These are phyloP conservation scores for Salmo trutta DNA, from an alignment of 2,797 vertebrate genomes.

Conservation along the genomic window DNA sequence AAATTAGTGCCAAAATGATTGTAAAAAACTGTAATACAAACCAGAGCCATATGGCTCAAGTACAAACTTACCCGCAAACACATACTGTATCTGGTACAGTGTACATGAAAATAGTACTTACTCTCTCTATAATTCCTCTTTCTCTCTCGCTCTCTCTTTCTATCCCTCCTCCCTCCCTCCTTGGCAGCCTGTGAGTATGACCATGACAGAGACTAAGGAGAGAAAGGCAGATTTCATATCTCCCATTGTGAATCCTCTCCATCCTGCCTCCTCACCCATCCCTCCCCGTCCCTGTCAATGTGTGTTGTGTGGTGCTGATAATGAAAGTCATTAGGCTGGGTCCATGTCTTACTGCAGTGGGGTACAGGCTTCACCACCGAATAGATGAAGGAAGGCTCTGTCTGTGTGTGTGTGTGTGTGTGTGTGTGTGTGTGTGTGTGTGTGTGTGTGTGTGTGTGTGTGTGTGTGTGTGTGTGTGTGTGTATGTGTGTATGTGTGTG, in stretches of 20 bases:
- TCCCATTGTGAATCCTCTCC: conserved; percentile 47
- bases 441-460: background rate
- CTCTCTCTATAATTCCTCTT: conserved; percentile 8
- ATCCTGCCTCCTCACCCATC: conserved; percentile 35
- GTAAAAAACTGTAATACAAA: background rate
- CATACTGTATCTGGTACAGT: background rate
- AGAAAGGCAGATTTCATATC: conserved; percentile 44
- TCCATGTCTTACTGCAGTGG: conserved; percentile 49
- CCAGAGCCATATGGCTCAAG: background rate
- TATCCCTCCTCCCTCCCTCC: conserved; percentile 24
- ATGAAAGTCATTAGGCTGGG: conserved; percentile 70
- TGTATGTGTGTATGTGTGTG: no score
- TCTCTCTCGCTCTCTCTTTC: conserved; percentile 20
- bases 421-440: background rate
- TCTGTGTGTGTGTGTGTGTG: background rate
- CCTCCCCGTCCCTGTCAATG: conserved; percentile 1
- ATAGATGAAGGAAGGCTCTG: background rate
- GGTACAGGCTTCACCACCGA: conserved; percentile 41
- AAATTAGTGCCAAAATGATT: no score
- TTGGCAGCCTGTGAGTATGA: conserved; percentile 18
- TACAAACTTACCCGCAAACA: conserved; percentile 1
- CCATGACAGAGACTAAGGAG: conserved; percentile 8
- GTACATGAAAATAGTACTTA: conserved; percentile 18
- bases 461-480: conserved; percentile 33
- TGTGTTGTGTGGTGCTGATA: conserved; percentile 62